phyloP scores from a whole-genome alignment of 2,113 vertebrate genomes.

The Silurus meridionalis region DNA sequence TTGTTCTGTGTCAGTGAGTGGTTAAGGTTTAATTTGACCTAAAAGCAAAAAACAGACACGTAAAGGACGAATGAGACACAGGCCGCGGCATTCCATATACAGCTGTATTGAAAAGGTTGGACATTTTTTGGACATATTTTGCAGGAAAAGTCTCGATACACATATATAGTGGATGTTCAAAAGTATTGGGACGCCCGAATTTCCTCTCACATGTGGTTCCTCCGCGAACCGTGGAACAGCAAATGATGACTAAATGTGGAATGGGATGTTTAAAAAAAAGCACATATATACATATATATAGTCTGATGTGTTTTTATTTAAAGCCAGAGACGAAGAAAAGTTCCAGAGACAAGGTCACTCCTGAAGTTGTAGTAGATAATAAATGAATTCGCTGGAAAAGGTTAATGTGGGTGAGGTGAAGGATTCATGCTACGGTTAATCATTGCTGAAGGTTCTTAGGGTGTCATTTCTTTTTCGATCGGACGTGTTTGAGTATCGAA shows the following conservation, averaged over 20 bases:
- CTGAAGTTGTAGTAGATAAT: slow-evolving; percentile 34
- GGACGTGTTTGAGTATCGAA: too few species aligned
- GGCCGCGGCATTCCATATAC: neutral
- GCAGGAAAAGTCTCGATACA: too few species aligned
- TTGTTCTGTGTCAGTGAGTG: slow-evolving; percentile 48
- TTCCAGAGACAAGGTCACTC: slow-evolving; percentile 26
- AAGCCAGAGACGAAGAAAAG: neutral
- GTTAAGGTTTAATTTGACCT: slow-evolving; percentile 47
- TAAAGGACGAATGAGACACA: slow-evolving; percentile 34
- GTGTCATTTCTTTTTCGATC: too few species aligned
- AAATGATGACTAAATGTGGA: too few species aligned
- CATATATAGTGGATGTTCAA: too few species aligned
- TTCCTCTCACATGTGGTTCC: too few species aligned
- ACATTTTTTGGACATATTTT: neutral
- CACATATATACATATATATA: neutral
- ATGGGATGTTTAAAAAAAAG: too few species aligned
- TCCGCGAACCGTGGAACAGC: too few species aligned
- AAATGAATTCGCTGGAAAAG: slow-evolving; percentile 8
- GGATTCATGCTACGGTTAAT: slow-evolving; percentile 30
- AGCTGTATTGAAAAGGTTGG: neutral
- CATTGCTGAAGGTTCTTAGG: neutral
- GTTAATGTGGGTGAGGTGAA: slow-evolving; percentile 24
- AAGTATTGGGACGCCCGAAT: too few species aligned
- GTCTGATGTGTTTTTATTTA: neutral
- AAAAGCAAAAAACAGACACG: neutral